Evolutionary conservation across 1,140 invertebrate species (phyloP).

Genomic region (Plodia interpunctella): DNA sequence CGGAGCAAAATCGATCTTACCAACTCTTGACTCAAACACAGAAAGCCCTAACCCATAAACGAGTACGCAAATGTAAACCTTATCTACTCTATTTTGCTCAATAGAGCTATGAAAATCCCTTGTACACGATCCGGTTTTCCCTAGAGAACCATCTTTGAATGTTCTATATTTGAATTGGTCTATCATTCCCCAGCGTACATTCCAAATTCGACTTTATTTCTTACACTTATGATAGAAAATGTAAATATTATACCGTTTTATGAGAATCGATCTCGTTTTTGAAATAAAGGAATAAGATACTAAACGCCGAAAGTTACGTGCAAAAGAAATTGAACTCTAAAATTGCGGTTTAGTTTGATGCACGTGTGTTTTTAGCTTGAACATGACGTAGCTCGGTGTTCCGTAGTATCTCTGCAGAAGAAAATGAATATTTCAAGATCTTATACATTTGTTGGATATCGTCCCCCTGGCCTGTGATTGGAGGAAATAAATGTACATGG

Average conservation of each 20-base stretch:
- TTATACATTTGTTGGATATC: slow-evolving; percentile 31
- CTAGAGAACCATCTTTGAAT: slow-evolving; percentile 71
- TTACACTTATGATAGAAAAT: slow-evolving; percentile 12
- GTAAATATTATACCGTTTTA: slow-evolving; percentile 30
- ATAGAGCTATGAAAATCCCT: slow-evolving; percentile 28
- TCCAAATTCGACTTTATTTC: slow-evolving; percentile 25
- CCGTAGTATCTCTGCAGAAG: slow-evolving; percentile 52
- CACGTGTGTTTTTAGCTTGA: slow-evolving; percentile 26
- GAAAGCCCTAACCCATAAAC: slow-evolving; percentile 32
- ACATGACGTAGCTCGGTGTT: slow-evolving; percentile 36
- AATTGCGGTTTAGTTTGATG: not conserved
- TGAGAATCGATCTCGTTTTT: slow-evolving; percentile 71
- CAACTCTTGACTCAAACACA: slow-evolving; percentile 21
- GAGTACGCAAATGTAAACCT: slow-evolving; percentile 28
- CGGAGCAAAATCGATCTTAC: slow-evolving; percentile 67
- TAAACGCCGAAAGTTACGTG: slow-evolving; percentile 23
- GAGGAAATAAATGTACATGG: not conserved
- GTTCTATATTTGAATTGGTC: slow-evolving; percentile 68
- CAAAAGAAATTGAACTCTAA: slow-evolving; percentile 30
- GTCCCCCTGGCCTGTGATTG: slow-evolving; percentile 39
- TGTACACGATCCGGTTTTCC: slow-evolving; percentile 53
- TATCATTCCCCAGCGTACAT: slow-evolving; percentile 40
- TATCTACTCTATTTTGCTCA: slow-evolving; percentile 8
- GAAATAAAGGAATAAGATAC: slow-evolving; percentile 24
- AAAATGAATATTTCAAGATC: slow-evolving; percentile 45